A percentile compares a stretch with the other conserved stretches of the same genome.
These are phyloP conservation scores for Hydroisotoma schaefferi DNA, from an alignment of 2,888 invertebrate genomes.

Conservation along the genomic window DNA sequence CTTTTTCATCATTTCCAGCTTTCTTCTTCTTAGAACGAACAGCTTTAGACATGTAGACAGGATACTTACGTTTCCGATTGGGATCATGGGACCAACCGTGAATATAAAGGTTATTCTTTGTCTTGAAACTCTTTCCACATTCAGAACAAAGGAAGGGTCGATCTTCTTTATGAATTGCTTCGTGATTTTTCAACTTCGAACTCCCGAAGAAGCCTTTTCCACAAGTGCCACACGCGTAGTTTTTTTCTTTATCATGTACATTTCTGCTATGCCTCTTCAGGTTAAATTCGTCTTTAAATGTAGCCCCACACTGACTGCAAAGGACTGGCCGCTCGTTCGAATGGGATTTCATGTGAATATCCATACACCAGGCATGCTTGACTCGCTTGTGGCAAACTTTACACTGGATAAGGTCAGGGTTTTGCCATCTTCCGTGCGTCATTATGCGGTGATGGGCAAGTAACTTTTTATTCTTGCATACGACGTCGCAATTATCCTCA, in stretches of 20 bases:
- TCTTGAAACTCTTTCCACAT: background rate
- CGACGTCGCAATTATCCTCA: background rate
- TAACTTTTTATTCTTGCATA: background rate
- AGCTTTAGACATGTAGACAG: background rate
- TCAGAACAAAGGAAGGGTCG: background rate
- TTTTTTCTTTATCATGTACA: background rate
- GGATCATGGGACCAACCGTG: background rate
- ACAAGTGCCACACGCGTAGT: background rate
- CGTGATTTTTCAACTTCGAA: background rate
- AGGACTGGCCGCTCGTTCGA: background rate
- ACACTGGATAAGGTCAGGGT: background rate
- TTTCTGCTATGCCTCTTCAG: background rate
- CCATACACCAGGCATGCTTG: background rate
- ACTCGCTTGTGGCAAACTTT: background rate
- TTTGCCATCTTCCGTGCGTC: background rate
- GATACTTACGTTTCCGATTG: background rate
- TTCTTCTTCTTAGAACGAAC: too few species aligned
- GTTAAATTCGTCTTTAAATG: background rate
- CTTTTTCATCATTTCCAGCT: too few species aligned
- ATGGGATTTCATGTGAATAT: background rate
- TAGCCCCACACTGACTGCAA: background rate
- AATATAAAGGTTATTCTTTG: background rate
- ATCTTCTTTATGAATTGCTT: background rate
- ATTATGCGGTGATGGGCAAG: background rate
- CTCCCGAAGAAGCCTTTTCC: background rate